These are phyloP conservation scores for Pharmacophagus antenor DNA, from an alignment of 2,888 invertebrate species.

Conservation along the genomic window DNA sequence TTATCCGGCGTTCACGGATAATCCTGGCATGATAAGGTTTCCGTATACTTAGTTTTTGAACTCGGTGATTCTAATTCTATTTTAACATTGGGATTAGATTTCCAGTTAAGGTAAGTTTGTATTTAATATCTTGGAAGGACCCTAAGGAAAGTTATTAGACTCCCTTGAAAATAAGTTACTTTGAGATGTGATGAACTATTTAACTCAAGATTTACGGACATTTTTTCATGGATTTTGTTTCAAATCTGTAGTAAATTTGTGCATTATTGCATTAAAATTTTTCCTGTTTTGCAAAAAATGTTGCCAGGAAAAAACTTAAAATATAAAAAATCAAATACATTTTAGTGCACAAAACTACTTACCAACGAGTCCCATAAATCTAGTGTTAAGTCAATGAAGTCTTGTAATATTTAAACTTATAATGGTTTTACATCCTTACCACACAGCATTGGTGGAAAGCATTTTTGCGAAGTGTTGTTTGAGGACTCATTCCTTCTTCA, in stretches of 20 bases:
- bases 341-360: too few relatives aligned
- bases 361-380: too few relatives aligned
- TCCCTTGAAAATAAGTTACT: neutral
- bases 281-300: too few relatives aligned
- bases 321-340: too few relatives aligned
- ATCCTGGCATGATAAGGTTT: constrained; percentile 26
- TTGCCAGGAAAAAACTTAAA: too few relatives aligned
- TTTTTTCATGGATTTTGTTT: too few relatives aligned
- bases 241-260: too few relatives aligned
- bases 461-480: constrained; percentile 48
- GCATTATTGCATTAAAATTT: too few relatives aligned
- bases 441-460: constrained; percentile 62
- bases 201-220: too few relatives aligned
- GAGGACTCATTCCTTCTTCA: constrained; percentile 43
- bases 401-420: neutral
- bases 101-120: constrained; percentile 5
- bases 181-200: too few relatives aligned
- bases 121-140: neutral
- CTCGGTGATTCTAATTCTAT: constrained; percentile 25
- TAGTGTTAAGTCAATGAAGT: too few relatives aligned
- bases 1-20: constrained; percentile 23
- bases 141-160: neutral
- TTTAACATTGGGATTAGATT: constrained; percentile 21
- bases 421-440: constrained; percentile 44
- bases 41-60: constrained; percentile 17